phyloP scores from a whole-genome alignment of 2,113 vertebrate genomes.

The Ciconia boyciana region DNA sequence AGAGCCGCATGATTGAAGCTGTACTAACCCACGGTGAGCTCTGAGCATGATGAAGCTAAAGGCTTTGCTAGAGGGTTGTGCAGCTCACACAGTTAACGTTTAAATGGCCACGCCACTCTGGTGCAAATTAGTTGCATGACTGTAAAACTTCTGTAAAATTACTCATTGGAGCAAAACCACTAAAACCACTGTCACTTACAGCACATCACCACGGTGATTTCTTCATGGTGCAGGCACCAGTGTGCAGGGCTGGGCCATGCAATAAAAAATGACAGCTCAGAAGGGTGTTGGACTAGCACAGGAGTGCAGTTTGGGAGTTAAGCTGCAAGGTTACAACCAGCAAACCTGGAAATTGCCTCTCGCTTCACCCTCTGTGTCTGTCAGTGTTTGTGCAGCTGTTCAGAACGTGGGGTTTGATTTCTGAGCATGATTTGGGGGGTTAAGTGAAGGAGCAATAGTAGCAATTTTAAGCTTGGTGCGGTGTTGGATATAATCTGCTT shows the following conservation, averaged over 20 bases:
- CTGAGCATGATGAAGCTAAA: neutral
- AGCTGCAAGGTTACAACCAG: neutral
- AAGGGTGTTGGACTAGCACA: neutral
- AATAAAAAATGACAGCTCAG: neutral
- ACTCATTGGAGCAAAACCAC: neutral
- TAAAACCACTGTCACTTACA: neutral
- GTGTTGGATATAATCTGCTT: neutral
- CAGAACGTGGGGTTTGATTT: neutral
- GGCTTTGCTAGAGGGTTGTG: neutral
- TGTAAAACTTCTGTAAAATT: neutral
- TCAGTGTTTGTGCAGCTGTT: neutral
- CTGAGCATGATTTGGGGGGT: neutral
- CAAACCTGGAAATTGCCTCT: neutral
- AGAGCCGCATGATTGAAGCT: neutral
- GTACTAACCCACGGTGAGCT: neutral
- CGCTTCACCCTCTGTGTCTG: neutral
- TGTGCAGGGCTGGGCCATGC: neutral
- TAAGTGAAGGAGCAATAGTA: neutral
- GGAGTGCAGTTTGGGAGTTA: neutral
- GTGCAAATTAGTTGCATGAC: neutral
- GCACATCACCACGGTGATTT: neutral
- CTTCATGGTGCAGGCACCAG: neutral
- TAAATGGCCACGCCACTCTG: fast-evolving
- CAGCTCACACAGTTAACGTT: neutral
- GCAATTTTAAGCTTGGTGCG: neutral